Evolutionary conservation across 23 tunicate genomes (phyloP), one percentile per base, ranked within the genome.

Genomic region (Corella eumyota): DNA sequence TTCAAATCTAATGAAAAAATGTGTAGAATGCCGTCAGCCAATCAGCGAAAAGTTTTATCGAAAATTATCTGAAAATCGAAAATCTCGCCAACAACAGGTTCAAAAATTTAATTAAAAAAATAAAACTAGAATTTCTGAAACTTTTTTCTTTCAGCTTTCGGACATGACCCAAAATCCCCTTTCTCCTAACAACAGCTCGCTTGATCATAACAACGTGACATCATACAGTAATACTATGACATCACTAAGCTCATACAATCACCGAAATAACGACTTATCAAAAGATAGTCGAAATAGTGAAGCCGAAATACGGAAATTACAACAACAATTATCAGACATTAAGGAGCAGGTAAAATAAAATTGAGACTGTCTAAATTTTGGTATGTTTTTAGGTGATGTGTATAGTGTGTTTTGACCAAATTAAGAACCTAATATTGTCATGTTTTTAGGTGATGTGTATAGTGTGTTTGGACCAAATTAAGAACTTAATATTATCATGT

Each of bases 221-320:
- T 20, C 83, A 33, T 56, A 76, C 32, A 76, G 34, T 44, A 32
- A 44, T 2, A 11, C 45, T 3, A 44, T 27, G 56, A 58, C 60
- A 56, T 35, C 60, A 48, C 45, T 64, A 1, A 28, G 36, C 22
- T 26, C 50, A 19, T 32, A 45, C 37, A 45, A 62, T 52, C 40
- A 62, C 30, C 27, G 25, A 23, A 22, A 31, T 50, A 85, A 85
- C 65, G 74, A 77, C 50, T 46, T 85, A 67, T 73, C 81, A 21
- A 88, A 88, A 53, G 96, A 88, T 77, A 78, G 83, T 36, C 32
- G 96, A 24, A 88, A 88, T 56, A 88, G 96, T 62, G 96, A 88
- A 34, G 96, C 96, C 15, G 96, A 88, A 62, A 79, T 88, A 3
- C 60, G 83, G 28, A 88, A 88, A 52, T 45, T 88, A 30, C 96